Evolutionary conservation across 2,888 invertebrate species (phyloP).

Genomic region (Cephus pygmeus): DNA sequence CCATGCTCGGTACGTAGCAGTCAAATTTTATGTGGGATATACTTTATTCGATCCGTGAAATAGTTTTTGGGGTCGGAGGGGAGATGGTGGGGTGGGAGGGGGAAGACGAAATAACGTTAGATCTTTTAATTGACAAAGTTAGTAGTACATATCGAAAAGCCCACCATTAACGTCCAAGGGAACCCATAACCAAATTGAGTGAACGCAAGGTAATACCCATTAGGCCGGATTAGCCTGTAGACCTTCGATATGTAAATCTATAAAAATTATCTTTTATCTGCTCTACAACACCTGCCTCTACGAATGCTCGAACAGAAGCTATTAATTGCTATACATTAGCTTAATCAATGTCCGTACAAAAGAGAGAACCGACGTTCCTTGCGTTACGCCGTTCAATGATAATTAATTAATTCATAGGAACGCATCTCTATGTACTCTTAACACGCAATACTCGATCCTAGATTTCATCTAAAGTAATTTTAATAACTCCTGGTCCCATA

Average conservation of each 20-base stretch:
- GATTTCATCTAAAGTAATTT: background rate
- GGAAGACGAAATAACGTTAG: background rate
- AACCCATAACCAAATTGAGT: constrained; percentile 13
- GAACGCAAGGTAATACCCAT: constrained; percentile 10
- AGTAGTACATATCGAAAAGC: constrained; percentile 16
- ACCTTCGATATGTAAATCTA: constrained; percentile 4
- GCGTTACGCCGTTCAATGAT: constrained; percentile 12
- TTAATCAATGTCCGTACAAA: constrained; percentile 13
- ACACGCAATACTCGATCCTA: background rate
- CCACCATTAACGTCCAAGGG: constrained; percentile 19
- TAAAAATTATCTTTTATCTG: constrained; percentile 13
- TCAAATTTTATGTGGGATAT: background rate
- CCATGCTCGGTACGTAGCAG: background rate
- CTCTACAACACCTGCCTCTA: constrained; percentile 19
- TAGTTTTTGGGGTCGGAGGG: background rate
- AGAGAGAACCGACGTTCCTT: constrained; percentile 1
- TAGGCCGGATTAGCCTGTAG: constrained; percentile 13
- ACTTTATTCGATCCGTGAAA: background rate
- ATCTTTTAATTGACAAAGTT: constrained; percentile 22
- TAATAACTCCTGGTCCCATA: background rate
- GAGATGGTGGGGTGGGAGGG: too few species aligned
- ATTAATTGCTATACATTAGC: constrained; percentile 23
- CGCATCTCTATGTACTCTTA: background rate
- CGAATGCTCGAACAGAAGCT: constrained; percentile 19
- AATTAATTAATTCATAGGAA: background rate